Evolutionary conservation across 2,888 invertebrate species (phyloP).

Genomic region (Dolichopus griseipennis): DNA sequence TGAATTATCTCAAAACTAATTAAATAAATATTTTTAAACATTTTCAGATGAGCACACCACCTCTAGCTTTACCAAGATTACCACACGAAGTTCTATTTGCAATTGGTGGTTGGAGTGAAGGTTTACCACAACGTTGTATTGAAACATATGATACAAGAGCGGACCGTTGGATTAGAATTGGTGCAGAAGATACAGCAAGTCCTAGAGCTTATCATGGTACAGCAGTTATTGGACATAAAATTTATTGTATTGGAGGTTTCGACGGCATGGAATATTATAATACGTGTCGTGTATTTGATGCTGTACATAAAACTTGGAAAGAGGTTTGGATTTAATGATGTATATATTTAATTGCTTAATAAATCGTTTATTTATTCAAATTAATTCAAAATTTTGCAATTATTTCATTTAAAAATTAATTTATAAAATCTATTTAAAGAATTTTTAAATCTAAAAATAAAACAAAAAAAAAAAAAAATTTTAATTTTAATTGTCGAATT

Average conservation of each 20-base stretch:
- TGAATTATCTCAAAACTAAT: neutral
- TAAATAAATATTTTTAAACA: neutral
- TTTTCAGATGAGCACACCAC: slow-evolving; percentile 59
- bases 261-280: slow-evolving; percentile 76
- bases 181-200: slow-evolving; percentile 69
- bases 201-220: slow-evolving; percentile 92
- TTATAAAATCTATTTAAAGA: neutral
- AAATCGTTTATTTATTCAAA: no score
- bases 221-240: slow-evolving; percentile 72
- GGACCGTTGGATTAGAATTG: slow-evolving; percentile 67
- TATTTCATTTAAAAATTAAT: neutral
- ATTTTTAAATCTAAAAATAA: neutral
- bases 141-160: slow-evolving; percentile 85
- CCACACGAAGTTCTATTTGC: slow-evolving; percentile 85
- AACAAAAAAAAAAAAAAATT: neutral
- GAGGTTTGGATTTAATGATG: slow-evolving; percentile 48
- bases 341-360: slow-evolving; percentile 8
- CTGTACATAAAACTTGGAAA: slow-evolving; percentile 73
- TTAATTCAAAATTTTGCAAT: no score
- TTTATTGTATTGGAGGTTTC: slow-evolving; percentile 87
- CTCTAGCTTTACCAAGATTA: slow-evolving; percentile 71
- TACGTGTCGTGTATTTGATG: slow-evolving; percentile 79
- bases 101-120: slow-evolving; percentile 67
- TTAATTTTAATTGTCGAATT: neutral
- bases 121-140: slow-evolving; percentile 53